Percentiles rank a stretch among this genome's conserved stretches.
These are phyloP conservation scores for Drosophila seclusa DNA, from an alignment of 2,888 invertebrate species.

Conservation along the genomic window DNA sequence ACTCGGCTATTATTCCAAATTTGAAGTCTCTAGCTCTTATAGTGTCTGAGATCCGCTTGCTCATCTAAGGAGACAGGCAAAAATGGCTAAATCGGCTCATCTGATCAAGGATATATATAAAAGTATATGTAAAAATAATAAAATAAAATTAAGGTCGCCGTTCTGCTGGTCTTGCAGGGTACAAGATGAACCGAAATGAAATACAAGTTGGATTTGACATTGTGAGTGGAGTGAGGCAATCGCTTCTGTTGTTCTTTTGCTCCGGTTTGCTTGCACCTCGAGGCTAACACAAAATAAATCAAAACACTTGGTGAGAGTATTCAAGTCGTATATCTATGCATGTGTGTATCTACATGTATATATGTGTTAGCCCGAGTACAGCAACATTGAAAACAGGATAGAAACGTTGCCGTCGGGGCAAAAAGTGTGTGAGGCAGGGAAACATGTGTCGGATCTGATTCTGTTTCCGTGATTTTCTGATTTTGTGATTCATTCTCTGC, in stretches of 20 bases:
- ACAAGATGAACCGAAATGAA: not conserved
- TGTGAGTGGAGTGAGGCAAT: conserved; percentile 1
- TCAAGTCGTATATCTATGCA: conserved; percentile 1
- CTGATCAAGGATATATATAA: not conserved
- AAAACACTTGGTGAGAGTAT: conserved; percentile 14
- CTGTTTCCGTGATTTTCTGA: not conserved
- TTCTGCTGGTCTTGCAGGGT: conserved; percentile 1
- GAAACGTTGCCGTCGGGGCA: not conserved
- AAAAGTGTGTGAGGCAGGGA: not conserved
- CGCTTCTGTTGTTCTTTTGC: conserved; percentile 20
- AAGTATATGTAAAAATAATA: not conserved
- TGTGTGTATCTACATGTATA: not conserved
- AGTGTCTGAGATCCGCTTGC: too few relatives aligned
- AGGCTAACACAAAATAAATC: conserved; percentile 16
- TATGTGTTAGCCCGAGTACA: not conserved
- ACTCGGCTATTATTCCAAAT: not conserved
- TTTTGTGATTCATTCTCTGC: not conserved
- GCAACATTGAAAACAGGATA: not conserved
- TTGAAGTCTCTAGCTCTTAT: not conserved
- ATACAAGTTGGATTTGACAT: not conserved
- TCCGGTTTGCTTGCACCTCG: conserved; percentile 13
- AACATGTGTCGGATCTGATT: conserved; percentile 15
- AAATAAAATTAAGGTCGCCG: not conserved
- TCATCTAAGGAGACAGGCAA: not conserved
- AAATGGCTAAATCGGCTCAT: not conserved